Percentiles rank a stretch among this genome's conserved stretches.
phyloP scores from a whole-genome alignment of 2,888 invertebrate genomes.

The Limenitis camilla region DNA sequence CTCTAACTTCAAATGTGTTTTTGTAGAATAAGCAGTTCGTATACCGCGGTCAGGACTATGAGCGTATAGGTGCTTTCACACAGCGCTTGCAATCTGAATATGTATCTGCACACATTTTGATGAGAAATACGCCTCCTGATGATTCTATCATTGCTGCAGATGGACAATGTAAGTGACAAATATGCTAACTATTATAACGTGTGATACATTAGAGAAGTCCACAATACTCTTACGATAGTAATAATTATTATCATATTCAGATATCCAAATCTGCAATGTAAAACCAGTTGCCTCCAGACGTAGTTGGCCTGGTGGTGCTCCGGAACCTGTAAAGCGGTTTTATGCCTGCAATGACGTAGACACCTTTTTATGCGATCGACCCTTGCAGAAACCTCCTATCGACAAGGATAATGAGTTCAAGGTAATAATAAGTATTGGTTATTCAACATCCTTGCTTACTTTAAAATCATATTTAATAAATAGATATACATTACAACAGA shows the following conservation, averaged over 20 bases:
- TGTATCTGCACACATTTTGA: constrained; percentile 93
- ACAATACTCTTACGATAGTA: too few relatives aligned
- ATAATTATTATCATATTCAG: too few relatives aligned
- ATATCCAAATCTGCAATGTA: constrained; percentile 95
- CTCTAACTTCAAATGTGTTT: neutral
- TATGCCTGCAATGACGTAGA: constrained; percentile 94
- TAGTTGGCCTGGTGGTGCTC: constrained; percentile 79
- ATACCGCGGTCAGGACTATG: constrained; percentile 96
- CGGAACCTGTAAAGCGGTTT: constrained; percentile 90
- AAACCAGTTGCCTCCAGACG: constrained; percentile 87
- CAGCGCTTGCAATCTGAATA: constrained; percentile 95
- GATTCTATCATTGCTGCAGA: constrained; percentile 89
- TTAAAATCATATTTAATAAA: too few relatives aligned
- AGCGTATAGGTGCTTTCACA: constrained; percentile 94
- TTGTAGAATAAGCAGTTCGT: constrained; percentile 93
- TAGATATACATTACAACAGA: constrained; percentile 27
- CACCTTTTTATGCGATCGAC: constrained; percentile 92
- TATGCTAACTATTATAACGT: neutral
- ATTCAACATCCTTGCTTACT: neutral
- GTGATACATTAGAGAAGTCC: too few relatives aligned
- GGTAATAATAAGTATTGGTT: constrained; percentile 44
- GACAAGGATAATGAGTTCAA: constrained; percentile 97
- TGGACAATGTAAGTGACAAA: constrained; percentile 81
- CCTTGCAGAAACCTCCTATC: constrained; percentile 90
- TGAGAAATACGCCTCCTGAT: constrained; percentile 93